Evolutionary conservation across 1,140 invertebrate genomes (phyloP).

Genomic region (Schlechtendalia chinensis): DNA sequence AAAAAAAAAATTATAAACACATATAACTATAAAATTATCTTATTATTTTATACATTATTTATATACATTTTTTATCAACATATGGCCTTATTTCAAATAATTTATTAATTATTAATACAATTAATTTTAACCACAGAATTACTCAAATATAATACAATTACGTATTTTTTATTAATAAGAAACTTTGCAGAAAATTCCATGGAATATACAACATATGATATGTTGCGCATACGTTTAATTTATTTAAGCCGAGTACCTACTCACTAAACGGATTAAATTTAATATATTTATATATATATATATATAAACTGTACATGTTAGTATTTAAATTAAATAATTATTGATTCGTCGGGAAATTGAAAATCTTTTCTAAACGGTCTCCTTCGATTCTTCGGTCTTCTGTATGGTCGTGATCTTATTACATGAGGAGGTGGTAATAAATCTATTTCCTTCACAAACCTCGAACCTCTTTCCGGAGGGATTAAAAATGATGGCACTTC

Average conservation of each 20-base stretch:
- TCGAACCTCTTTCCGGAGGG: not conserved
- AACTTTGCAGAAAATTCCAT: too few relatives aligned
- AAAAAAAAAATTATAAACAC: not conserved
- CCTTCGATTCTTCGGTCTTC: conserved; percentile 24
- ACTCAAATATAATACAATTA: too few relatives aligned
- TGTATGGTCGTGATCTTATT: conserved; percentile 2
- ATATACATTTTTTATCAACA: not conserved
- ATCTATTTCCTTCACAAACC: conserved; percentile 27
- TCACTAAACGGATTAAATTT: not conserved
- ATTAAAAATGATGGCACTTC: conserved; percentile 33
- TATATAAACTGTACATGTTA: not conserved
- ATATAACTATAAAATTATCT: not conserved
- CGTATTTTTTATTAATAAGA: too few relatives aligned
- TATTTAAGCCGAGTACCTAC: not conserved
- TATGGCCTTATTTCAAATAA: not conserved
- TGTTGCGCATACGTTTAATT: too few relatives aligned
- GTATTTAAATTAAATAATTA: conserved; percentile 19
- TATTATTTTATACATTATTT: not conserved
- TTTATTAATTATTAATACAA: not conserved
- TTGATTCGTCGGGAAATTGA: conserved; percentile 34
- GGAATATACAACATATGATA: too few relatives aligned
- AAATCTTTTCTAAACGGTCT: conserved; percentile 38
- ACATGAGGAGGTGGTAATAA: conserved; percentile 34
- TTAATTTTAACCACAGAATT: too few relatives aligned
- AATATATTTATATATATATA: not conserved